Evolutionary conservation across 2,888 invertebrate genomes (phyloP).

Genomic region (Andrena bicolor): DNA sequence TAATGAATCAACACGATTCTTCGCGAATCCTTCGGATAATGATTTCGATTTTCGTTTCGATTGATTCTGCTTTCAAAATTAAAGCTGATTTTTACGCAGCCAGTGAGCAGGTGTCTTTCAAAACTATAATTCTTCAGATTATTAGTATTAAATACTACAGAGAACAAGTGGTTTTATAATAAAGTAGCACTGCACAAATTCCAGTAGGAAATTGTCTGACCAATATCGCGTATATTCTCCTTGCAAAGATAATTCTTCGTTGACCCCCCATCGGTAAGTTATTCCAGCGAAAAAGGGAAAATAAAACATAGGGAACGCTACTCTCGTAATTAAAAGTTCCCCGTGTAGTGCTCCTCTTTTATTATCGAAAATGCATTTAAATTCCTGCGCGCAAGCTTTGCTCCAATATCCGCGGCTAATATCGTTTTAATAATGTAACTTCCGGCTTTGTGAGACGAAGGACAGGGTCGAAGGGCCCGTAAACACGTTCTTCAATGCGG

Average conservation of each 20-base stretch:
- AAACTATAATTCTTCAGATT: too few relatives aligned
- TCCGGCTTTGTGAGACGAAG: constrained; percentile 40
- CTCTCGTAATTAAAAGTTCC: constrained; percentile 50
- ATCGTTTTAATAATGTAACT: constrained; percentile 61
- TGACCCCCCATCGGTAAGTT: not conserved
- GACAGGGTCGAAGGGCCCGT: constrained; percentile 56
- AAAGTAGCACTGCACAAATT: not conserved
- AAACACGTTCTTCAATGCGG: constrained; percentile 56
- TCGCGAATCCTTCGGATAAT: not conserved
- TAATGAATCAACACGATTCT: not conserved
- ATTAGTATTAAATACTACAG: too few relatives aligned
- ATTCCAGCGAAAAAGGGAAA: not conserved
- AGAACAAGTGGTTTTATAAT: too few relatives aligned
- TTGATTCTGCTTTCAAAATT: too few relatives aligned
- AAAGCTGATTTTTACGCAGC: too few relatives aligned
- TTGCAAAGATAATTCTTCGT: not conserved
- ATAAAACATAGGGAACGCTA: not conserved
- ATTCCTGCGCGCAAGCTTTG: constrained; percentile 42
- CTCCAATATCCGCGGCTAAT: constrained; percentile 65
- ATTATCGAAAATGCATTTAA: constrained; percentile 53
- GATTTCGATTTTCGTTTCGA: too few relatives aligned
- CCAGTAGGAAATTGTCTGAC: not conserved
- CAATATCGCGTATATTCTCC: not conserved
- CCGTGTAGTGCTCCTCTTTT: constrained; percentile 14
- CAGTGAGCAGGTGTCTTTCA: too few relatives aligned